phyloP scores from a whole-genome alignment of 1,140 invertebrate species.

The Drosophila obscura region DNA sequence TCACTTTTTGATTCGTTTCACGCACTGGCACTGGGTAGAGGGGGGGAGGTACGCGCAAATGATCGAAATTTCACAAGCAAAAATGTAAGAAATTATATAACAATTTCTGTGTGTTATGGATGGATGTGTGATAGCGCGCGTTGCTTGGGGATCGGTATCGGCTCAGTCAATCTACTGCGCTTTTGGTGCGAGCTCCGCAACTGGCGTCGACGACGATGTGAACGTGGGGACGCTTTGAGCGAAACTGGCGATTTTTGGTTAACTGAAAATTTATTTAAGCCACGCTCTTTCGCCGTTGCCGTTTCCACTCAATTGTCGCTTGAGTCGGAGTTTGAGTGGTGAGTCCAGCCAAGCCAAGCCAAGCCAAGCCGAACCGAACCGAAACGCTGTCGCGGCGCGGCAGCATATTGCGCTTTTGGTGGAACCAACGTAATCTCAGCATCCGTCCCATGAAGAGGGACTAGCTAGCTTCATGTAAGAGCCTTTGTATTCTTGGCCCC shows the following conservation, averaged over 20 bases:
- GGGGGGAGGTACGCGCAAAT: conserved; percentile 5
- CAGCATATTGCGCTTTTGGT: too few relatives aligned
- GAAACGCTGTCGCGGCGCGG: conserved; percentile 1
- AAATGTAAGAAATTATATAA: conserved; percentile 43
- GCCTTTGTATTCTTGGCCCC: too few relatives aligned
- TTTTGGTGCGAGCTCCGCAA: conserved; percentile 34
- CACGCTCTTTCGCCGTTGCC: conserved; percentile 48
- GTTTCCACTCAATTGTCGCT: conserved; percentile 45
- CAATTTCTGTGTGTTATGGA: conserved; percentile 25
- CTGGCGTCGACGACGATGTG: conserved; percentile 64
- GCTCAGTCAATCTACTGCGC: conserved; percentile 27
- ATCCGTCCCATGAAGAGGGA: too few relatives aligned
- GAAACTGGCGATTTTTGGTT: conserved; percentile 73
- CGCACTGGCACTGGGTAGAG: conserved; percentile 30
- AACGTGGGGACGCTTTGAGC: conserved; percentile 76
- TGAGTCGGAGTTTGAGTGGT: conserved; percentile 40
- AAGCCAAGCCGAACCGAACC: neutral
- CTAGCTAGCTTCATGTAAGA: too few relatives aligned
- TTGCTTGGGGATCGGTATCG: conserved; percentile 1
- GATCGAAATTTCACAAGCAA: conserved; percentile 45
- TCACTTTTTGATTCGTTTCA: conserved; percentile 44
- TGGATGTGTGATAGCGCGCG: conserved; percentile 1
- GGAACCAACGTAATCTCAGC: too few relatives aligned
- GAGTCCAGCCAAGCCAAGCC: conserved; percentile 13
- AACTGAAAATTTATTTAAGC: conserved; percentile 82